These are phyloP conservation scores for Atta texana DNA, from an alignment of 1,140 invertebrate species.

Conservation along the genomic window DNA sequence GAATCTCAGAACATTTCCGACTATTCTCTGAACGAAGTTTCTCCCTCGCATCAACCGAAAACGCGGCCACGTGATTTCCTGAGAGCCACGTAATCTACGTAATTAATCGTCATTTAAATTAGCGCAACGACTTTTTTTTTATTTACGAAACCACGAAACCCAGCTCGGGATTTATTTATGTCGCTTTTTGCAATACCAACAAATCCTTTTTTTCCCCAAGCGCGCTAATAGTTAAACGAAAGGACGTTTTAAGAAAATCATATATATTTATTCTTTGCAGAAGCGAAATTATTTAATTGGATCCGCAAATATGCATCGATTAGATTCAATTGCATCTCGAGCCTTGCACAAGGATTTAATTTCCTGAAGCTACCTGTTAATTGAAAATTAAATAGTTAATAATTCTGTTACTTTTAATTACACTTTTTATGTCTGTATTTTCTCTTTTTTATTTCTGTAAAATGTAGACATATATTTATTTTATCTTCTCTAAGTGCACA, in stretches of 20 bases:
- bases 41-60: constrained; percentile 49
- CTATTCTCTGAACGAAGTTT: constrained; percentile 67
- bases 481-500: constrained; percentile 10
- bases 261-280: neutral
- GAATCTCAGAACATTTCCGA: constrained; percentile 75
- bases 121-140: neutral
- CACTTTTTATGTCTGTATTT: neutral
- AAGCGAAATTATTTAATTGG: constrained; percentile 11
- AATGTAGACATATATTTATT: neutral
- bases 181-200: neutral
- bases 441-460: neutral
- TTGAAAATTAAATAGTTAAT: neutral
- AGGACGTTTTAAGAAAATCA: neutral
- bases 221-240: neutral
- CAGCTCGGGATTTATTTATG: neutral
- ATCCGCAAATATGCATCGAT: neutral
- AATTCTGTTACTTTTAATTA: neutral
- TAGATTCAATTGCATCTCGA: neutral
- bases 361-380: neutral
- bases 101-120: constrained; percentile 45
- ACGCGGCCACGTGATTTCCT: constrained; percentile 43
- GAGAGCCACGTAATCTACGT: constrained; percentile 27
- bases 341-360: neutral
- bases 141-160: neutral
- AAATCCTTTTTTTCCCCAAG: neutral